Evolutionary conservation across 2,797 vertebrate genomes (phyloP), one percentile per base, ranked within the genome.

Genomic region (Phyllotis vaccarum): DNA sequence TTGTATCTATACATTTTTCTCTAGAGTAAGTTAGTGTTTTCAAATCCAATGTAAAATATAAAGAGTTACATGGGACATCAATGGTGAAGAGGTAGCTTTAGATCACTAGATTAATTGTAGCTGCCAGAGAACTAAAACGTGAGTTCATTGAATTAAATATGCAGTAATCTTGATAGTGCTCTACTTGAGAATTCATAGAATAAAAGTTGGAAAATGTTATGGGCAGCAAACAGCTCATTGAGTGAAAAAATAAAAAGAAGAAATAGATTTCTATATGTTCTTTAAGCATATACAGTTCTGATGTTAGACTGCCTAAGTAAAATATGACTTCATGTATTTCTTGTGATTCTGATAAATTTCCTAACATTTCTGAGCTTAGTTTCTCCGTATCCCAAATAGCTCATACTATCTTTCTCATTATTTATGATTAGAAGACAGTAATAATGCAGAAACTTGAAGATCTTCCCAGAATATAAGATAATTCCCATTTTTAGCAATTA

Each of bases 21-120:
- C 46, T 86, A 96, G 95, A 93, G 82, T 17, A 96, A 56, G 60
- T 58, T 86, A 87, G 74, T 95, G 46, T 95, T 95, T 95, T 79
- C 24, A 93, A 94, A 91, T 92, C 46, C 0, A 74, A n/a, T 31
- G 5, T 94, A 93, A 78, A 52, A 54, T 43, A 37, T 54, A 90
- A 80, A 58, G 27, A 78, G 19, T 54, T 90, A 54, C 54, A 75
- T 93, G 31, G 27, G 10, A 80, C 56, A 56, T 49, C 40, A 86
- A 76, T 92, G 29, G 66, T 91, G 72, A 95, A 74, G 75, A 76
- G 60, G 60, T 24, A 5, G 14, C 75, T 83, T 95, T 72, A 80
- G 95, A 68, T 88, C 52, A 85, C 70, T 75, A 91, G 49, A 40
- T n/a, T 91, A 91, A 86, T 43, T 89, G 29, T 81, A 64, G 8